phyloP scores from a whole-genome alignment of 2,888 invertebrate species.

The Amblyteles armatorius region DNA sequence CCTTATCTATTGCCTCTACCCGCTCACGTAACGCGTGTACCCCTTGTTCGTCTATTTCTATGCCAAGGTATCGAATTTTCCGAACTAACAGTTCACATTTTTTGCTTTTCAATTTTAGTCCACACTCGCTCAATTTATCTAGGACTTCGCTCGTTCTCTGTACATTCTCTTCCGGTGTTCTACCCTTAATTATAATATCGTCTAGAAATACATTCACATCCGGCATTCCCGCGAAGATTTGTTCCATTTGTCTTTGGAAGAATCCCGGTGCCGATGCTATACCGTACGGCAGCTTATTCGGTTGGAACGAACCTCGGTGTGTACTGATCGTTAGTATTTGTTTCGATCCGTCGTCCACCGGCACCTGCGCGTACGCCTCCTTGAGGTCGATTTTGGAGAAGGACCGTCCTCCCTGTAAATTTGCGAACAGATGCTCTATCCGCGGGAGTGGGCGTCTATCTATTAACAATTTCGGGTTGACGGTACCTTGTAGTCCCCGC shows the following conservation, averaged over 20 bases:
- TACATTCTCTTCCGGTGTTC: conserved; percentile 13
- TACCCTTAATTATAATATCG: conserved; percentile 43
- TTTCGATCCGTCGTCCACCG: conserved; percentile 35
- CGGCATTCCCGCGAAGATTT: conserved; percentile 47
- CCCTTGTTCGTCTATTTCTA: conserved; percentile 24
- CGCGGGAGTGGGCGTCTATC: conserved; percentile 67
- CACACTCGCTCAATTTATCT: conserved; percentile 28
- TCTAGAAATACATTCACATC: conserved; percentile 42
- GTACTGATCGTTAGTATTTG: conserved; percentile 49
- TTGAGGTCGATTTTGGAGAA: conserved; percentile 65
- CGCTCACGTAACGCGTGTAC: conserved; percentile 1
- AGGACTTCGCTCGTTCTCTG: conserved; percentile 29
- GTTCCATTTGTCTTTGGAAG: conserved; percentile 59
- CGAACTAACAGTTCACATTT: conserved; percentile 13
- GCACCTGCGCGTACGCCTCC: conserved; percentile 38
- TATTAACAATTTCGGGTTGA: conserved; percentile 64
- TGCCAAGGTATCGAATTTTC: conserved; percentile 12
- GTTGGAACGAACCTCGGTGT: conserved; percentile 55
- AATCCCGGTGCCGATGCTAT: conserved; percentile 58
- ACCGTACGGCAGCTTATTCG: conserved; percentile 46
- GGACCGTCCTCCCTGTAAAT: conserved; percentile 66
- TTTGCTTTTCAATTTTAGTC: conserved; percentile 32
- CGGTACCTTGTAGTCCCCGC: conserved; percentile 73
- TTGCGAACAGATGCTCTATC: conserved; percentile 66
- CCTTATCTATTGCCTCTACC: conserved; percentile 9